Base-by-base conservation (phyloP, 2,888 invertebrate genomes). In the Lepidocyrtinus sp. region DNA sequence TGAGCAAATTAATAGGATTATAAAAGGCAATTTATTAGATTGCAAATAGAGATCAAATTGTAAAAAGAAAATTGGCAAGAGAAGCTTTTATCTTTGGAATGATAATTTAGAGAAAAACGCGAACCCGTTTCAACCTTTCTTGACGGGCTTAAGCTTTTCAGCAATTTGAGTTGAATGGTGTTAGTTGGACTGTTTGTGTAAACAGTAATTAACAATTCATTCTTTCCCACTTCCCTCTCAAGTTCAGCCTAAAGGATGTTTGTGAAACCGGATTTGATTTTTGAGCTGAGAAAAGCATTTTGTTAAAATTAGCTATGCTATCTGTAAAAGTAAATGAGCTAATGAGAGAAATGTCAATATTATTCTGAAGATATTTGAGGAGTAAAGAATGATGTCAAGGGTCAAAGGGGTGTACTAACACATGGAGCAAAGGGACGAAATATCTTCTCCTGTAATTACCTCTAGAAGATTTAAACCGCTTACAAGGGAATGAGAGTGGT, bases 381-480 rank as follows among this genome's bases (percentile, higher is more conserved):
- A 78, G 62, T 82, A 82, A 82, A 75, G 81, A 84, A 84, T 84
- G 85, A 82, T 65, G 71, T n/a, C 78, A 72, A 62, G 71, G 85
- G 85, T 85, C 83, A 85, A 82, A 83, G 83, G n/a, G 85, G 77
- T 83, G 81, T 83, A 59, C 69, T 62, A 74, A 84, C 84, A 85
- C 83, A 83, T 85, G 85, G 62, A 82, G 75, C 80, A 36, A 27
- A 63, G 71, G 62, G 76, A 69, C 27, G 73, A 81, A 74, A 67
- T 7, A 36, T 26, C n/a, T 63, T 65, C 27, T 25, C 26, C 2
- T 36, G 71, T 70, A 64, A 50, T 70, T 76, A 64, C 63, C 64
- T 63, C 36, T 7, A 36, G 36, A 36, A 36, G 12, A 12, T 7
- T 12, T 36, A 36, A 36, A 63, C 12, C 63, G 15, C 63, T 21